A percentile compares a stretch with the other conserved stretches of the same genome.
phyloP scores from a whole-genome alignment of 2,888 invertebrate species.

The Caenorhabditis doughertyi region DNA sequence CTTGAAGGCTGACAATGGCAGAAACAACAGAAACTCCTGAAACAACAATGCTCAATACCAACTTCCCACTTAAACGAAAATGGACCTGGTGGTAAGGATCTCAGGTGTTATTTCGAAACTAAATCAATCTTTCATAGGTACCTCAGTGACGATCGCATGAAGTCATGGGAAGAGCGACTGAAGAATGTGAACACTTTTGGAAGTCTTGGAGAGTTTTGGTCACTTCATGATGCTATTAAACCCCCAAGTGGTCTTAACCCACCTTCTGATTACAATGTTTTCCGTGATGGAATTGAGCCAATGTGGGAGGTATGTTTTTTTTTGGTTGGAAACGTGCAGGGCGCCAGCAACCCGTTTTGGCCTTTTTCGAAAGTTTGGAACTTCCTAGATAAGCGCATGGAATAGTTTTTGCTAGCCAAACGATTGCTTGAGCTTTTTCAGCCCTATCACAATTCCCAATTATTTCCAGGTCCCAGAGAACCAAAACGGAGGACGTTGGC shows the following conservation, averaged over 20 bases:
- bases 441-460: neutral
- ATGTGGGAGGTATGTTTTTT: conserved; percentile 84
- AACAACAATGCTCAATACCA: neutral
- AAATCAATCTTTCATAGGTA: conserved; percentile 56
- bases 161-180: conserved; percentile 94
- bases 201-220: conserved; percentile 99
- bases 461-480: conserved; percentile 83
- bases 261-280: conserved; percentile 81
- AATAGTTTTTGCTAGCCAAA: neutral
- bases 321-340: neutral
- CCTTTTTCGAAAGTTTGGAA: too few relatives aligned
- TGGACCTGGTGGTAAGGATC: conserved; percentile 50
- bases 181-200: conserved; percentile 94
- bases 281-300: conserved; percentile 84
- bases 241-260: conserved; percentile 74
- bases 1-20: neutral
- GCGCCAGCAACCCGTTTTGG: too few relatives aligned
- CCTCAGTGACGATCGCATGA: conserved; percentile 68
- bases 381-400: too few relatives aligned
- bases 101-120: neutral
- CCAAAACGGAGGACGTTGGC: conserved; percentile 84
- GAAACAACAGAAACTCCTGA: neutral
- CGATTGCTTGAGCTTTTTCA: neutral
- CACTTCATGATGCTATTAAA: conserved; percentile 91
- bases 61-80: conserved; percentile 16